Evolutionary conservation across 2,888 invertebrate genomes (phyloP), one percentile per base, ranked within the genome.

Genomic region (Eugnorisma glareosa): DNA sequence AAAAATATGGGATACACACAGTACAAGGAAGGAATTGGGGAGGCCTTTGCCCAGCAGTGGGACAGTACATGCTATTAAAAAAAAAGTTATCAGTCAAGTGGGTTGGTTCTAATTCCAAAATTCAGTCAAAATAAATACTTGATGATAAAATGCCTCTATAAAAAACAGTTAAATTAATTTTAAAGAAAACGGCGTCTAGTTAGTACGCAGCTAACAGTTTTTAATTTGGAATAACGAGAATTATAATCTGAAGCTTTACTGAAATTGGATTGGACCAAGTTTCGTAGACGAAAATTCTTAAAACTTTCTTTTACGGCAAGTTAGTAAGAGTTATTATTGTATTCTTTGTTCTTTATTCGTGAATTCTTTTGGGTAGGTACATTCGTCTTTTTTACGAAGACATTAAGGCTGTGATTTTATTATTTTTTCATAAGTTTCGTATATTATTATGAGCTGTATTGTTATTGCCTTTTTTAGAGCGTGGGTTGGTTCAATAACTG

Each of bases 301-400:
- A 86, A 88, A 88, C 82, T 88, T 87, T 87, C 77, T 83, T 86
- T 84, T 85, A 83, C 83, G 77, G 77, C 81, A 83, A 83, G 85
- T 88, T 89, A 81, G 64, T 81, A 73, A 74, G 82, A 86, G 79
- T 88, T 87, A 89, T 87, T 89, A 85, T 88, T 83, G 84, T 87
- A 79, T 88, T 84, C 83, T 83, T 83, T 86, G 82, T 89, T 86
- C 85, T 89, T 87, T 87, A 82, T 79, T 86, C 81, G 83, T 61
- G 66, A 81, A 81, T 87, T 82, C 51, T 86, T 85, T 86, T 79
- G 45, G 75, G 69, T 76, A 76, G 73, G 71, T 86, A 80, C 51
- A 74, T 85, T 86, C 81, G 66, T 83, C 69, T 80, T 68, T 78
- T 77, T 86, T 77, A 86, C 77, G 64, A 67, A 85, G 69, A 75